These are phyloP conservation scores for Formica aserva DNA, from an alignment of 2,888 invertebrate genomes.

Conservation along the genomic window DNA sequence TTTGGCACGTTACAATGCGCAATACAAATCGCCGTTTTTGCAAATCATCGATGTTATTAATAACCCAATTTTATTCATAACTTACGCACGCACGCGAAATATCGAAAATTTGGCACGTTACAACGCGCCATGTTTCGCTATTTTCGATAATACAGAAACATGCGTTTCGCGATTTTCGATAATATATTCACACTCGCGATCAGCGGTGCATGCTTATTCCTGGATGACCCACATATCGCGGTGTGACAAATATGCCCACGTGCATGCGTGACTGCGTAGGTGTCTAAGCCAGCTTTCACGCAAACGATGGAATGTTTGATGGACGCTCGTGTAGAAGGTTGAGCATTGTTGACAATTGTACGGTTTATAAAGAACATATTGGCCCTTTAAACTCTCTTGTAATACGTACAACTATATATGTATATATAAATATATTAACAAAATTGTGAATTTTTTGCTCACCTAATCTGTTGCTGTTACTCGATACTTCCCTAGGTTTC, in stretches of 20 bases:
- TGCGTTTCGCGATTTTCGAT: conserved; percentile 5
- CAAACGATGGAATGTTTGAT: background rate
- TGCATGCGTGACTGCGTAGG: conserved; percentile 8
- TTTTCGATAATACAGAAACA: conserved; percentile 24
- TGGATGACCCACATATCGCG: conserved; percentile 53
- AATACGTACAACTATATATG: background rate
- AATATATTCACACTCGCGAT: background rate
- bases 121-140: background rate
- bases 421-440: background rate
- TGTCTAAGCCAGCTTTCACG: background rate
- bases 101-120: background rate
- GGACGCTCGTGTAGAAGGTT: background rate
- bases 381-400: background rate
- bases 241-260: background rate
- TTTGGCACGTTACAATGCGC: conserved; percentile 18
- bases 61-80: no score
- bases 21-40: background rate
- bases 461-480: background rate
- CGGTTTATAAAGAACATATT: background rate
- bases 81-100: no score
- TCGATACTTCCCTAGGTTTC: background rate
- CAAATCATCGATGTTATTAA: background rate
- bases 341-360: conserved; percentile 19
- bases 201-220: conserved; percentile 3
- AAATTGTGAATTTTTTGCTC: background rate